These are phyloP conservation scores for Andrena trimmerana DNA, from an alignment of 2,888 invertebrate genomes.

Conservation along the genomic window DNA sequence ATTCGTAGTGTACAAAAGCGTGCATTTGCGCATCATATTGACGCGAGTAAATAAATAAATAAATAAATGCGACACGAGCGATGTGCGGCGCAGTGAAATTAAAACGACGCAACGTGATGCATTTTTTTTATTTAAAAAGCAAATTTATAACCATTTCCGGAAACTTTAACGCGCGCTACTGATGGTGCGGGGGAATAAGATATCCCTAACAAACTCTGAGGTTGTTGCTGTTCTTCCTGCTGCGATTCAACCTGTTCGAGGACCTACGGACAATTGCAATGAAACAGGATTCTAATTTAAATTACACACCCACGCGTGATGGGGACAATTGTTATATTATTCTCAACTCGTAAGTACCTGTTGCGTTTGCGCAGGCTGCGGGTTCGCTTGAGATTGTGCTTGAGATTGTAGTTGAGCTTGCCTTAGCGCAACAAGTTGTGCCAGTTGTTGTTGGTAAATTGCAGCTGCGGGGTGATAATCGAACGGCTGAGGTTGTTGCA, in stretches of 20 bases:
- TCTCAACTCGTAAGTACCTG: slow-evolving; percentile 50
- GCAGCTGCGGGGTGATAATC: slow-evolving; percentile 50
- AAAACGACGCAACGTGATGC: not conserved
- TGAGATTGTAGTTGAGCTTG: slow-evolving; percentile 70
- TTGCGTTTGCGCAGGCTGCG: slow-evolving; percentile 52
- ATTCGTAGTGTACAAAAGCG: not conserved
- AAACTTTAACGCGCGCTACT: slow-evolving; percentile 86
- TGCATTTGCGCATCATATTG: not conserved
- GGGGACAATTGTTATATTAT: not conserved
- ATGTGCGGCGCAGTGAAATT: slow-evolving; percentile 7
- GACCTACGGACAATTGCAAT: slow-evolving; percentile 69
- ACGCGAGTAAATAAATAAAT: slow-evolving; percentile 57
- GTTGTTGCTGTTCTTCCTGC: slow-evolving; percentile 70
- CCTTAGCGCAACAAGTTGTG: slow-evolving; percentile 75
- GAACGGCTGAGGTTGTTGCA: slow-evolving; percentile 61
- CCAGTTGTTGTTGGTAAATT: slow-evolving; percentile 74
- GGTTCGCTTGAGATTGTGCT: slow-evolving; percentile 59
- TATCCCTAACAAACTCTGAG: slow-evolving; percentile 80
- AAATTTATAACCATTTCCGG: slow-evolving; percentile 83
- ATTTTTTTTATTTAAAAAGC: slow-evolving; percentile 70
- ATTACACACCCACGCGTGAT: not conserved
- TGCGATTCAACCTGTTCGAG: slow-evolving; percentile 71
- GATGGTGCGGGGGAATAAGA: slow-evolving; percentile 85
- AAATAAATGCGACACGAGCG: slow-evolving; percentile 44
- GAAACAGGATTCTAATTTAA: slow-evolving; percentile 44